Percentiles rank a stretch among this genome's conserved stretches.
Evolutionary conservation across 2,797 vertebrate genomes (phyloP).

Genomic region (Pteropus rufus): DNA sequence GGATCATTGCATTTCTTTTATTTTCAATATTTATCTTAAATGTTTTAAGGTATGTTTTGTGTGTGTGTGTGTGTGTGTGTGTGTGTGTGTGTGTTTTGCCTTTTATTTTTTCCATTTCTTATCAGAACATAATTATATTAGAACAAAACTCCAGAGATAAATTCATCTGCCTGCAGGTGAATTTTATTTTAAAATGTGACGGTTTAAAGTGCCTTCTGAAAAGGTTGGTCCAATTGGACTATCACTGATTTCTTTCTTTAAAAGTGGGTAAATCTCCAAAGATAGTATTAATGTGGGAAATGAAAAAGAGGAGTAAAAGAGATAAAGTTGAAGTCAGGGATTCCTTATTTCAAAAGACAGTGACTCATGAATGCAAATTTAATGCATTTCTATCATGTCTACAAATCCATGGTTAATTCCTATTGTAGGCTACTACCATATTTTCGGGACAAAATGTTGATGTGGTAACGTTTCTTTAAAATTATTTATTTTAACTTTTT

Average conservation of each 20-base stretch:
- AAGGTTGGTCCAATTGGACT: not conserved
- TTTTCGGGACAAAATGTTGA: not conserved
- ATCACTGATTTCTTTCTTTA: conserved; percentile 27
- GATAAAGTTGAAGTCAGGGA: not conserved
- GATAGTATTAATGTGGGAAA: not conserved
- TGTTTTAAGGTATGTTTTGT: not conserved
- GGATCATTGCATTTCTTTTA: not conserved
- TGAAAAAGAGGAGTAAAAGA: not conserved
- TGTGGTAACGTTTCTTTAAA: not conserved
- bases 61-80: too few relatives aligned
- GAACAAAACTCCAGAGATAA: conserved; percentile 11
- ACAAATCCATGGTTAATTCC: not conserved
- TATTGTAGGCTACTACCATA: not conserved
- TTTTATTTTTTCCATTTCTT: conserved; percentile 39
- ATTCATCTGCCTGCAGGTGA: conserved; percentile 49
- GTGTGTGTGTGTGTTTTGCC: not conserved
- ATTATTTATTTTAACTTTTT: not conserved
- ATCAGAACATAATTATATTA: conserved; percentile 44
- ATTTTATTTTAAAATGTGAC: not conserved
- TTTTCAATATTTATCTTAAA: not conserved
- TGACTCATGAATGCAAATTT: not conserved
- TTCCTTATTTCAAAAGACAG: conserved; percentile 14
- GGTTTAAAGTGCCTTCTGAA: not conserved
- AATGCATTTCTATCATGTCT: not conserved
- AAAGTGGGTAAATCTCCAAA: not conserved